Conservation (phyloP, 2,113 vertebrate genomes). For the Alouatta palliata region DNA sequence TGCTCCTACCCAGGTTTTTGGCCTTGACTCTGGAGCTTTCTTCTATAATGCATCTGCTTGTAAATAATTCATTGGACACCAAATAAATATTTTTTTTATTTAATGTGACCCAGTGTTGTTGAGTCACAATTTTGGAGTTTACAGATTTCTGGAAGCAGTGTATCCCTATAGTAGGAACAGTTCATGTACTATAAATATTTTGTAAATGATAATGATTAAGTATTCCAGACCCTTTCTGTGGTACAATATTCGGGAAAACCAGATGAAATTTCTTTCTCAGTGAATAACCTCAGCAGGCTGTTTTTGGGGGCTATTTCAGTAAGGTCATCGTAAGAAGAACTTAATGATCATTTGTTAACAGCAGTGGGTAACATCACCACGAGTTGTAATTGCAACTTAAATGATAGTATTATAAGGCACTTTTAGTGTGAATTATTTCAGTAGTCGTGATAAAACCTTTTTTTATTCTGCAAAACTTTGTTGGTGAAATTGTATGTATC, state of each 20-base stretch:
- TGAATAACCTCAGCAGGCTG: background rate
- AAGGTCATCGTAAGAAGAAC: background rate
- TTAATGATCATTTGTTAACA: slow-evolving; percentile 23
- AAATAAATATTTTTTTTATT: background rate
- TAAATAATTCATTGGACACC: background rate
- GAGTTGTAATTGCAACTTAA: background rate
- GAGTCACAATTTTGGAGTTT: background rate
- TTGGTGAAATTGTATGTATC: background rate
- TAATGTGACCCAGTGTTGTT: background rate
- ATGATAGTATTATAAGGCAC: background rate
- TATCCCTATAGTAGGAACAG: background rate
- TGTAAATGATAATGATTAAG: background rate
- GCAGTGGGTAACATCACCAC: background rate
- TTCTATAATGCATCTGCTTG: background rate
- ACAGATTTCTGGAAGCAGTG: background rate
- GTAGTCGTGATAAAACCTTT: background rate
- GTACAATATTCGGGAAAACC: background rate
- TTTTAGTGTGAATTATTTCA: background rate
- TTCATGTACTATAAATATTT: background rate
- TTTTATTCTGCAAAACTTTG: background rate
- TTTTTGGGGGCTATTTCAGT: background rate
- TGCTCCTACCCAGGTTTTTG: background rate
- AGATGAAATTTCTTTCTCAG: background rate
- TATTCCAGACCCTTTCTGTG: background rate
- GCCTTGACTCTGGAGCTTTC: background rate